Evolutionary conservation across 2,888 invertebrate species (phyloP).

Genomic region (Pristionchus japonicus): DNA sequence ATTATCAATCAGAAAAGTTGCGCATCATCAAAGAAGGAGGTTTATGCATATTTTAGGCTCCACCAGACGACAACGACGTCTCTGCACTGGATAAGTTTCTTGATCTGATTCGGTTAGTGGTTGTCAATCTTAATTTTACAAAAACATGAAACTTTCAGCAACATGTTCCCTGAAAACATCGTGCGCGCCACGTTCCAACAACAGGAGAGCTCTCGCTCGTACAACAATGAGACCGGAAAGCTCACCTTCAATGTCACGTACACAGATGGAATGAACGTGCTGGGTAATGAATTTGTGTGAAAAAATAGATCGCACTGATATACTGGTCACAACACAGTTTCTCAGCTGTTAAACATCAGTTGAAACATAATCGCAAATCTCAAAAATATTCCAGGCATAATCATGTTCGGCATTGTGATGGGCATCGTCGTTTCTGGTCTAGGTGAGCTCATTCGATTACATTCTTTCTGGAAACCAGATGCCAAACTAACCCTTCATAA

Average conservation of each 20-base stretch:
- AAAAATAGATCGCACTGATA: too few species aligned
- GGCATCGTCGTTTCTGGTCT: constrained; percentile 91
- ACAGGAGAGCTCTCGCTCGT: constrained; percentile 25
- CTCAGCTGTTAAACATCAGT: too few species aligned
- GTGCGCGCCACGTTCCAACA: constrained; percentile 82
- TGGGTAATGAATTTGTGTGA: too few species aligned
- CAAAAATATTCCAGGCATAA: constrained; percentile 60
- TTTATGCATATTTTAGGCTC: not conserved
- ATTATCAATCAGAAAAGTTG: not conserved
- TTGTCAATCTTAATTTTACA: not conserved
- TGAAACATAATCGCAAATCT: too few species aligned
- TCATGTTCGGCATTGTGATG: constrained; percentile 86
- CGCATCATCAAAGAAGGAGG: too few species aligned
- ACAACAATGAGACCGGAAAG: constrained; percentile 44
- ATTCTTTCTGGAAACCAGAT: too few species aligned
- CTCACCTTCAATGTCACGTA: constrained; percentile 62
- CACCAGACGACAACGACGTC: constrained; percentile 43
- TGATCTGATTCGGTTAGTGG: constrained; percentile 88
- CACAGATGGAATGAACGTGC: constrained; percentile 81
- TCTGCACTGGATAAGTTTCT: constrained; percentile 84
- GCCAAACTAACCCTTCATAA: not conserved
- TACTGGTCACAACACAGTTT: too few species aligned
- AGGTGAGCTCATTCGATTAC: too few species aligned
- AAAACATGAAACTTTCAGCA: constrained; percentile 79
- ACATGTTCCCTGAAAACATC: constrained; percentile 90